Evolutionary conservation across 2,888 invertebrate genomes (phyloP), one percentile per base, ranked within the genome.

Genomic region (Harmothoe impar): DNA sequence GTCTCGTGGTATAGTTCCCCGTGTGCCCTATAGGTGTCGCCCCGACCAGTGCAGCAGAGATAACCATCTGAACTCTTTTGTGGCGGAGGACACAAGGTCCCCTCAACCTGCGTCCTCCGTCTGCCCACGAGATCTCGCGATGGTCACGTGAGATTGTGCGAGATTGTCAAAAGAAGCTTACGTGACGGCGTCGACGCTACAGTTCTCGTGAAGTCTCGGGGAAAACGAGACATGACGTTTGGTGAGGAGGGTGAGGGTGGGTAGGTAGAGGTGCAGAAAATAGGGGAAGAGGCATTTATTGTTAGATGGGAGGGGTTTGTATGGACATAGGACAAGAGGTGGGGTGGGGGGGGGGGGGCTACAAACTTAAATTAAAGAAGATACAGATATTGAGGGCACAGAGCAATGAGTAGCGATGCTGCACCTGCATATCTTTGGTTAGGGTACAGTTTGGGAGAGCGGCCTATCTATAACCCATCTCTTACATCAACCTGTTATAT

Each of bases 101-200:
- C n/a, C 17, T 72, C 72, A 72, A 25, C 0, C 15, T 15, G 15
- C 15, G 0, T 29, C 72, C 29, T 29, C 72, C 17, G 72, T 72
- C 25, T 72, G 72, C 43, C 3, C 10, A 43, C 33, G 51, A 84
- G 84, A 84, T 84, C 84, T 84, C 43, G 72, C 25, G 72, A 84
- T 51, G 23, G 17, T 25, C 35, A 51, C 84, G 51, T 7, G 84
- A 84, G 84, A 84, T 84, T 51, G 43, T 35, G 20, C 84, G 84
- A 84, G 84, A 84, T 35, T 51, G 62, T 84, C 43, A 35, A 84
- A 35, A 29, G 51, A 17, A 31, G 29, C 84, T 84, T 33, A 35
- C 84, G 25, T 35, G 84, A 23, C 35, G 15, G 51, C 43, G 84
- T 17, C 33, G 84, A 84, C 33, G 25, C 33, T 84, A 51, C 84